These are phyloP conservation scores for Morphnarchus princeps DNA, from an alignment of 2,113 vertebrate species.

Conservation along the genomic window DNA sequence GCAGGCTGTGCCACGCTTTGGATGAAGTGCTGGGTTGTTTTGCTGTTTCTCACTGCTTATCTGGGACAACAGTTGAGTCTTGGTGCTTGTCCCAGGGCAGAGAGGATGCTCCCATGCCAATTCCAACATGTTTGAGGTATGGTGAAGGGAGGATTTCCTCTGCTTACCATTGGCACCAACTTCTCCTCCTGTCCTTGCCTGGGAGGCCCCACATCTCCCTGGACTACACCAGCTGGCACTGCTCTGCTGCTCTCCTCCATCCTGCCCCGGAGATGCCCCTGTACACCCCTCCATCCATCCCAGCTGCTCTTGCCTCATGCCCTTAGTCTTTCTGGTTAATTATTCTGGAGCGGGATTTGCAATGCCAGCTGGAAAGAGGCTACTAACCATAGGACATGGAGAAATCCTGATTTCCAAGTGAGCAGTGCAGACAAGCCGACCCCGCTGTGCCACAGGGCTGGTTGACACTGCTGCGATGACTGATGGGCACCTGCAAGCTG, in stretches of 20 bases:
- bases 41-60: background rate
- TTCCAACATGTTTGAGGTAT: background rate
- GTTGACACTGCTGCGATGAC: background rate
- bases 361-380: background rate
- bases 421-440: background rate
- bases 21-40: background rate
- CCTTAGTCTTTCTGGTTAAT: background rate
- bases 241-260: background rate
- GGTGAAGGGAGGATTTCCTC: background rate
- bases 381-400: background rate
- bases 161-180: background rate
- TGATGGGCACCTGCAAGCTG: fast-evolving
- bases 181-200: background rate
- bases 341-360: background rate
- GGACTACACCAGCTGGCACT: background rate
- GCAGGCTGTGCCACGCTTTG: background rate
- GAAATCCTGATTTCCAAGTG: background rate
- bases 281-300: background rate
- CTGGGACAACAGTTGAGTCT: background rate
- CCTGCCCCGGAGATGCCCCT: background rate
- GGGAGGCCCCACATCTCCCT: background rate
- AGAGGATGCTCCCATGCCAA: background rate
- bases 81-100: background rate
- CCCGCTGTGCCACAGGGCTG: background rate
- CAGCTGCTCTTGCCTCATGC: background rate